Conservation (phyloP, 2,113 vertebrate genomes). For the Cinclus mexicanus region DNA sequence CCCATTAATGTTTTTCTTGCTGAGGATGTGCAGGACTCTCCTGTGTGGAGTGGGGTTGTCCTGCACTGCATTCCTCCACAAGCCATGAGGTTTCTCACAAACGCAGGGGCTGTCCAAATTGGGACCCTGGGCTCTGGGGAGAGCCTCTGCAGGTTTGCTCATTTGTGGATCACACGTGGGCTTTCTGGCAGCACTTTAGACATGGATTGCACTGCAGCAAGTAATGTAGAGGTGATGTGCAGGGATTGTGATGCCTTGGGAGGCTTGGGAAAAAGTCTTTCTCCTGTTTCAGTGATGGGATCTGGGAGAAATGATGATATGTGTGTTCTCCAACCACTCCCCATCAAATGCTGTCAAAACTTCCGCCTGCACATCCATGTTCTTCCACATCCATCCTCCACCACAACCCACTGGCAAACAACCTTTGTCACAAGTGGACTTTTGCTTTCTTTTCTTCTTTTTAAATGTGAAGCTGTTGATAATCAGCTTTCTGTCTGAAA, state of each 20-base stretch:
- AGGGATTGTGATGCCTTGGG: neutral
- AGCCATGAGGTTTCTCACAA: neutral
- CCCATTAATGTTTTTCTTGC: neutral
- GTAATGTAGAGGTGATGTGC: rapidly evolving
- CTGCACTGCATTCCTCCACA: neutral
- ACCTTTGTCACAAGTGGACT: neutral
- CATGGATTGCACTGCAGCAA: rapidly evolving
- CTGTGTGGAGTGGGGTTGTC: neutral
- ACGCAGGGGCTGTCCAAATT: neutral
- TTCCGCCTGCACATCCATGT: neutral
- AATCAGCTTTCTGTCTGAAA: neutral
- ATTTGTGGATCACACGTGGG: rapidly evolving
- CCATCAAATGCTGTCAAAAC: neutral
- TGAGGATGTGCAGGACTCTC: neutral
- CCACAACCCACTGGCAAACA: neutral
- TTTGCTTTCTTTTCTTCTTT: neutral
- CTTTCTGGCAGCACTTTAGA: neutral
- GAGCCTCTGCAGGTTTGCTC: neutral
- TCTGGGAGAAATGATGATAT: neutral
- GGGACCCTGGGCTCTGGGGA: rapidly evolving
- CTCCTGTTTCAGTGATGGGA: neutral
- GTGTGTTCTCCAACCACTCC: neutral
- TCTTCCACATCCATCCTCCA: neutral
- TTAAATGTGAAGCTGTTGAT: neutral
- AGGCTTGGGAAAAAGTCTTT: neutral